Evolutionary conservation across 2,797 vertebrate species (phyloP), one percentile per base, ranked within the genome.

Genomic region (Gambusia yucatana): DNA sequence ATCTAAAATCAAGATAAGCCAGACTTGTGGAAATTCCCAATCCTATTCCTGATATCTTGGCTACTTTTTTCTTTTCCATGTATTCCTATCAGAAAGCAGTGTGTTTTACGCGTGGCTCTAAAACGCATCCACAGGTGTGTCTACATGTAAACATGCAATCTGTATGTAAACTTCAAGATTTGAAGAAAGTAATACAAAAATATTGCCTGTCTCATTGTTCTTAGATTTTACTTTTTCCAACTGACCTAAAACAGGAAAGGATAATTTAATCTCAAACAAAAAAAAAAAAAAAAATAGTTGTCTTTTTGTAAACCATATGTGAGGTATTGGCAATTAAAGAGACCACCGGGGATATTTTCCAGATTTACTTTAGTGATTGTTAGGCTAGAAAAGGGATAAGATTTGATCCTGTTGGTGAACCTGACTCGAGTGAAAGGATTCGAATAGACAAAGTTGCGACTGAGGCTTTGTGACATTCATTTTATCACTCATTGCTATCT

Each of bases 401-500:
- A 88, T 86, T 77, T 72, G 85, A 71, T 82, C 79, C 44, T 39
- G 55, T 87, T 80, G 80, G 88, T 69, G 88, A 85, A 88, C 85
- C 77, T 78, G 84, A 89, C 89, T 79, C 1, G 67, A 88, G 81
- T 76, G 82, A 75, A 87, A 86, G 75, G 75, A 57, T 89, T 87
- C 82, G 69, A 79, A 90, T 79, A 89, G 87, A 93, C 88, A 86
- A 91, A 91, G 83, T 89, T 82, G 88, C 81, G 87, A 93, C 84
- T 87, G 93, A 90, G 89, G 86, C 87, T 87, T 78, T 82, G 90
- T 90, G 92, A 91, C 87, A 80, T 81, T 89, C 90, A 89, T 89
- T 91, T 93, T 92, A 93, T 93, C 90, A 88, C 90, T 94, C 92
- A 73, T 83, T 83, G 88, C 88, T 79, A 86, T 92, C 91, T 88